phyloP scores from a whole-genome alignment of 2,888 invertebrate genomes.

The Oligia fasciuncula region DNA sequence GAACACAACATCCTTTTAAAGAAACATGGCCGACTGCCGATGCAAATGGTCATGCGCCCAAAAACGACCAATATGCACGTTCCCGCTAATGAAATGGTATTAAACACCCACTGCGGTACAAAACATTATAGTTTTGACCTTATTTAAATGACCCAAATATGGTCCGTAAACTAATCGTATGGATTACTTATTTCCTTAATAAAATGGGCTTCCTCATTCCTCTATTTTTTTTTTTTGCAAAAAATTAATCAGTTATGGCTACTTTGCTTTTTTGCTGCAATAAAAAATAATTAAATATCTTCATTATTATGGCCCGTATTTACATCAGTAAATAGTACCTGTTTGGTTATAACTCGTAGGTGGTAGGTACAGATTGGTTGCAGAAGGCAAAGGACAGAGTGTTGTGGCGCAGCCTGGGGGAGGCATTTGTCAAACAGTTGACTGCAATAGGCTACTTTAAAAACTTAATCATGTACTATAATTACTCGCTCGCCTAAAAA shows the following conservation, averaged over 20 bases:
- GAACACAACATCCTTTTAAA: conserved; percentile 31
- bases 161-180: conserved; percentile 30
- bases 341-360: too few species aligned
- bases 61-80: conserved; percentile 27
- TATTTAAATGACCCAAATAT: conserved; percentile 42
- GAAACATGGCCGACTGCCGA: conserved; percentile 5
- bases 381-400: background rate
- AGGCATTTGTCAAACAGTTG: background rate
- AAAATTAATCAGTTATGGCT: background rate
- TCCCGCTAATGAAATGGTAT: conserved; percentile 35
- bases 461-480: too few species aligned
- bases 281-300: background rate
- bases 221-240: background rate
- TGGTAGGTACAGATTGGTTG: background rate
- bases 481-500: too few species aligned
- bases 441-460: too few species aligned
- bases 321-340: too few species aligned
- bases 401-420: background rate
- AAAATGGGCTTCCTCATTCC: conserved; percentile 41
- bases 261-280: background rate
- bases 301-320: background rate
- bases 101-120: conserved; percentile 51
- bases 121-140: conserved; percentile 28
- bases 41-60: conserved; percentile 35
- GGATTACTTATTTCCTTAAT: conserved; percentile 44